Evolutionary conservation across 2,113 vertebrate genomes (phyloP), one percentile per base, ranked within the genome.

Genomic region (Brachyhypopomus occidentalis): DNA sequence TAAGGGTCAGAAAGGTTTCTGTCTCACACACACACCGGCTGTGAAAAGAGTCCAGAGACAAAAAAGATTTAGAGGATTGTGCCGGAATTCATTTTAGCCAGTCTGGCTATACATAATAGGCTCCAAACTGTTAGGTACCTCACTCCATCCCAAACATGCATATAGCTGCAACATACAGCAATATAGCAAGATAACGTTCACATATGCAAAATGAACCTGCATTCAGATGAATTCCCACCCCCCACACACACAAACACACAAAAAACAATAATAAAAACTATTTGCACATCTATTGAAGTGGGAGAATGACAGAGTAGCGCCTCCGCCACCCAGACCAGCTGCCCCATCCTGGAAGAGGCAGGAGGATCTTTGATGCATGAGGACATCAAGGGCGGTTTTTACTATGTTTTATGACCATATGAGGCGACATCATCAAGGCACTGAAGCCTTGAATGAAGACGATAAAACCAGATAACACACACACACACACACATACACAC

Each of bases 381-480:
- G 41, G 22, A 80, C 69, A 77, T 22, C 62, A 9, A 62, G 55
- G 45, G 45, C 45, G 45, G 9, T 52, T 52, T 52, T 52, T 52
- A 52, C 45, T 52, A 25, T 34, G 55, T 59, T 82, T 76, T 22
- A 81, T 78, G 73, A 70, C 77, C 34, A 9, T n/a, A 70, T 22
- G 30, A 25, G n/a, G 77, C 64, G 25, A 83, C 19, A 79, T 84
- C 55, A 76, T 60, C 2, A 62, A 87, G 82, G 63, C 71, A 71
- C 52, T 75, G 27, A 38, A 75, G 55, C 85, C 79, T 30, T 9
- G n/a, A 75, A 16, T 60, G 62, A 77, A 36, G 20, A 34, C 60
- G 84, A 89, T 87, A 77, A 87, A 87, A 85, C 30, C 84, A 72
- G 81, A 87, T 87, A 89, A 84, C 84, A 76, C 30, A 30, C 30